Conservation (phyloP, 2,113 vertebrate species). For the Recurvirostra avosetta region DNA sequence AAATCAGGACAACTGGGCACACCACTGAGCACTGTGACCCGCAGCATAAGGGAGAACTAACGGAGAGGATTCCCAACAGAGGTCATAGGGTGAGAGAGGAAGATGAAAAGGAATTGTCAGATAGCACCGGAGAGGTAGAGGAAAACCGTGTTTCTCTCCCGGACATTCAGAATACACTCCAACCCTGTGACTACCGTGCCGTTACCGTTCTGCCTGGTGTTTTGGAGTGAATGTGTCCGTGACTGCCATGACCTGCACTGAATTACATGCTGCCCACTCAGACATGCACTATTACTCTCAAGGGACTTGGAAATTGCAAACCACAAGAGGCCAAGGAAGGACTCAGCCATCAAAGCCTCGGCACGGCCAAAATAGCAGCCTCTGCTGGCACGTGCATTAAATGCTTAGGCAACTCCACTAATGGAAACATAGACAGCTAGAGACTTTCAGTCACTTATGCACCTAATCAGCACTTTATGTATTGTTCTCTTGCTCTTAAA, state of each 20-base stretch:
- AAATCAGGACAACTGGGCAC: background rate
- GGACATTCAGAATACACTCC: background rate
- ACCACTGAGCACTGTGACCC: background rate
- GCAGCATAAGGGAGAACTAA: background rate
- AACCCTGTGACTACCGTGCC: accelerated
- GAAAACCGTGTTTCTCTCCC: background rate
- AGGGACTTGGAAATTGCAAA: background rate
- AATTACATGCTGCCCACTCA: background rate
- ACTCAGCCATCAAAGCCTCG: background rate
- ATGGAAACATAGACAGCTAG: background rate
- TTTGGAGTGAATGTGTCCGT: background rate
- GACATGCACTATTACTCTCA: background rate
- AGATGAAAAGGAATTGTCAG: background rate
- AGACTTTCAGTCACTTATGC: background rate
- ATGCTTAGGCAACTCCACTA: background rate
- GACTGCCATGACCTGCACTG: too few species aligned
- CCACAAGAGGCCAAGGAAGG: background rate
- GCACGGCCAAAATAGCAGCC: background rate
- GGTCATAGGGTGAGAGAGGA: background rate
- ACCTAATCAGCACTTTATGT: background rate
- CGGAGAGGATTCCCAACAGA: background rate
- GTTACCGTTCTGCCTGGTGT: background rate
- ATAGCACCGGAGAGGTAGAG: background rate
- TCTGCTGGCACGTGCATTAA: background rate
- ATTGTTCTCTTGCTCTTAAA: background rate